A percentile compares a stretch with the other conserved stretches of the same genome.
Conservation (phyloP, 2,888 invertebrate genomes). For the Mellilla xanthometata region DNA sequence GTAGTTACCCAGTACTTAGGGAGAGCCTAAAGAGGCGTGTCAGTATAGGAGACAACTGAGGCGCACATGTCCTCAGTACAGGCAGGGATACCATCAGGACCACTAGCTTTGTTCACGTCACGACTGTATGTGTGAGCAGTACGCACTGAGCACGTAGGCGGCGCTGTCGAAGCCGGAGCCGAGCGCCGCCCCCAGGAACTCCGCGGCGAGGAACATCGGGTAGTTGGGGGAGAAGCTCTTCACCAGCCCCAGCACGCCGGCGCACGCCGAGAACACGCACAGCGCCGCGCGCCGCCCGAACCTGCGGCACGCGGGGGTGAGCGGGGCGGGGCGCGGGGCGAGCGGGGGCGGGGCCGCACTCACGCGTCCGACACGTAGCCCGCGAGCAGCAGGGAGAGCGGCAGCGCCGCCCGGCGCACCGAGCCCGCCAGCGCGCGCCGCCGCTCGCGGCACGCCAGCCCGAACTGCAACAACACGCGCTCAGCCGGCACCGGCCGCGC, state of each 20-base stretch:
- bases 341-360: too few species aligned
- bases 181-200: conserved; percentile 81
- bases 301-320: conserved; percentile 47
- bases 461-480: conserved; percentile 79
- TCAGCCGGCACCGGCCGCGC: too few species aligned
- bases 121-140: too few species aligned
- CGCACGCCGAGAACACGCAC: conserved; percentile 70
- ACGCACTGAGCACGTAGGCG: conserved; percentile 70
- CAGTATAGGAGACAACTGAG: too few species aligned
- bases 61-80: too few species aligned
- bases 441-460: conserved; percentile 86
- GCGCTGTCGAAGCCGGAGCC: conserved; percentile 82
- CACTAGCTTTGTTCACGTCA: too few species aligned
- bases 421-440: conserved; percentile 88
- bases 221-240: conserved; percentile 81
- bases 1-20: too few species aligned
- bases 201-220: conserved; percentile 77
- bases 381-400: conserved; percentile 85
- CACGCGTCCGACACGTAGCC: conserved; percentile 87
- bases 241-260: conserved; percentile 73
- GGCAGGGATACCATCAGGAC: too few species aligned
- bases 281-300: conserved; percentile 81
- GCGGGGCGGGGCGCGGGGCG: too few species aligned
- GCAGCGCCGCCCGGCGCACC: conserved; percentile 87
- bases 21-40: too few species aligned